Base-by-base conservation (phyloP, 2,113 vertebrate genomes). In the Silurus glanis region DNA sequence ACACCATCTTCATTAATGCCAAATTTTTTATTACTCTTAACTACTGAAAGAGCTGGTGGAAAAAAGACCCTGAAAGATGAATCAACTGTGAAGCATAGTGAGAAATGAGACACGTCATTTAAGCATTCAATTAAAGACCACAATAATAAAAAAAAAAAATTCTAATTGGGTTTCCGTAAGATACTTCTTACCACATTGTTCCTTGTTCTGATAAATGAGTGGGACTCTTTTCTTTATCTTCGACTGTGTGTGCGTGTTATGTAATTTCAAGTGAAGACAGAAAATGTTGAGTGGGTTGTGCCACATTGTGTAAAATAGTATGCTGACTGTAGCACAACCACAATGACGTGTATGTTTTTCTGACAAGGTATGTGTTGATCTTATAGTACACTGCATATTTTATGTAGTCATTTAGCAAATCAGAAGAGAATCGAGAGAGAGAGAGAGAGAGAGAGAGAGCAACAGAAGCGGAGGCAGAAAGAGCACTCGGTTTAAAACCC, bases 1-100 rank as follows among this genome's bases (percentile, higher is more conserved):
- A 90, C 88, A 76, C 80, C 82, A 90, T 92, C 91, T 91, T 88
- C 82, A 91, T 91, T 90, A 71, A 47, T 83, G 88, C 62, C 78
- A 64, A 23, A 74, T 87, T 84, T 80, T 87, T 84, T 58, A 62
- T 75, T 49, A 45, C 75, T 62, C 7, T 84, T 53, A 75, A 51
- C 37, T 49, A n/a, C 4, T 51, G 0, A 16, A 79, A 56, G 53
- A 58, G 25, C n/a, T 37, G 16, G 58, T 58, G 76, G 72, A 28
- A 85, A 37, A 66, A 13, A 53, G 0, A 61, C 16, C 16, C 28
- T 64, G 71, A 61, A 59, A 74, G 67, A 23, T 6, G 23, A 66
- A 17, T 19, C 0, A 82, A 25, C 21, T 49, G 69, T 12, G 47
- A 51, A 0, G 2, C 10, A 14, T 9, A 56, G 6, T 6, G 0